Evolutionary conservation across 64 coral and sea anemone genomes (phyloP).

Genomic region (Acropora yongei): DNA sequence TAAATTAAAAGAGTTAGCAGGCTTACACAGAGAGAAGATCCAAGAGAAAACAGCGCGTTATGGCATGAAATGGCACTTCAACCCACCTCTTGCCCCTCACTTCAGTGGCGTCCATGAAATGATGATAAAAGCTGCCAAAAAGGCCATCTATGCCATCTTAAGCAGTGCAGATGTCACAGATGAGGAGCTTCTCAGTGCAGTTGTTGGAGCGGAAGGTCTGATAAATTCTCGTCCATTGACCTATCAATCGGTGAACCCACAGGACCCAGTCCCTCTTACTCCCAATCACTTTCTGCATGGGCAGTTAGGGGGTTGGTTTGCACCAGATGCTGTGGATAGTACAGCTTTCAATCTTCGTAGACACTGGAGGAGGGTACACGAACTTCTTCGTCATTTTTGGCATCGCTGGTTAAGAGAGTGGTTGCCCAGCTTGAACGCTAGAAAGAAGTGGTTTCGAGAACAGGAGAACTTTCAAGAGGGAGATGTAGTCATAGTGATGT

Average conservation of each 20-base stretch:
- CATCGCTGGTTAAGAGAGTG: conserved; percentile 43
- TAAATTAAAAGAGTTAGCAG: not conserved
- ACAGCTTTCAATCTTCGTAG: conserved; percentile 20
- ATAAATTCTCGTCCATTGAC: conserved; percentile 24
- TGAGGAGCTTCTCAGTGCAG: conserved; percentile 14
- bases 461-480: conserved; percentile 10
- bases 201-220: conserved; percentile 48
- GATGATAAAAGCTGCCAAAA: conserved; percentile 50
- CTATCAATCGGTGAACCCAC: conserved; percentile 32
- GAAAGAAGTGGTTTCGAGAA: conserved; percentile 13
- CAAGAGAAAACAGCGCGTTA: not conserved
- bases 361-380: conserved; percentile 25
- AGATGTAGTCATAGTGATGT: conserved; percentile 7
- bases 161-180: not conserved
- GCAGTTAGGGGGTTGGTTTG: not conserved
- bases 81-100: conserved; percentile 9
- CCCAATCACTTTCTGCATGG: conserved; percentile 20
- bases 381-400: conserved; percentile 43
- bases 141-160: conserved; percentile 1
- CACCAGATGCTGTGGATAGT: not conserved
- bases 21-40: not conserved
- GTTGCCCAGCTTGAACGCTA: conserved; percentile 16
- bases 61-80: conserved; percentile 30
- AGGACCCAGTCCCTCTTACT: not conserved
- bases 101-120: conserved; percentile 50